Conservation (phyloP, 2,888 invertebrate genomes). For the Baccha elongata region DNA sequence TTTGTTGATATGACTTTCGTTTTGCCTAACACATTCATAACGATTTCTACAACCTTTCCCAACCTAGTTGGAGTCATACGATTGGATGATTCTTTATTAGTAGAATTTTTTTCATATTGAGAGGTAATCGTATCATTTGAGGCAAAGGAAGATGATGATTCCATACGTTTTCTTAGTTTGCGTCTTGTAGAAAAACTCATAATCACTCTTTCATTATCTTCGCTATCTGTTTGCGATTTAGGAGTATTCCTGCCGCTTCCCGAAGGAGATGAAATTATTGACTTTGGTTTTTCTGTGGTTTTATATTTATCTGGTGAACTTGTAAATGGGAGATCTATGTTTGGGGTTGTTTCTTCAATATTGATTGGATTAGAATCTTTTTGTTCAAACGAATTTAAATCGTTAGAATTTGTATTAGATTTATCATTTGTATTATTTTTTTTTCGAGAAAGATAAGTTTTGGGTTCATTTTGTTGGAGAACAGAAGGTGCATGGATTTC, state of each 20-base stretch:
- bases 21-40: conserved; percentile 30
- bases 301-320: too few species aligned
- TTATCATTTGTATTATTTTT: too few species aligned
- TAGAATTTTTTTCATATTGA: background rate
- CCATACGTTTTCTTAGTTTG: conserved; percentile 1
- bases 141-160: conserved; percentile 32
- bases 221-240: background rate
- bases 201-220: background rate
- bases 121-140: conserved; percentile 2
- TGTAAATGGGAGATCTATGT: too few species aligned
- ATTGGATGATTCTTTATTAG: background rate
- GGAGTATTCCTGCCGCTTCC: conserved; percentile 11
- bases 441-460: too few species aligned
- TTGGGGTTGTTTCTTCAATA: too few species aligned
- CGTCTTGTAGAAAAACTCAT: conserved; percentile 9
- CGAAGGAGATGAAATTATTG: background rate
- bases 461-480: background rate
- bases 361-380: too few species aligned
- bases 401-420: too few species aligned
- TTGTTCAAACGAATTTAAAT: too few species aligned
- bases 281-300: background rate
- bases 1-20: conserved; percentile 12
- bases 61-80: conserved; percentile 13
- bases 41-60: conserved; percentile 38
- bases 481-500: background rate